Evolutionary conservation across 2,113 vertebrate species (phyloP).

Genomic region (Procavia capensis): DNA sequence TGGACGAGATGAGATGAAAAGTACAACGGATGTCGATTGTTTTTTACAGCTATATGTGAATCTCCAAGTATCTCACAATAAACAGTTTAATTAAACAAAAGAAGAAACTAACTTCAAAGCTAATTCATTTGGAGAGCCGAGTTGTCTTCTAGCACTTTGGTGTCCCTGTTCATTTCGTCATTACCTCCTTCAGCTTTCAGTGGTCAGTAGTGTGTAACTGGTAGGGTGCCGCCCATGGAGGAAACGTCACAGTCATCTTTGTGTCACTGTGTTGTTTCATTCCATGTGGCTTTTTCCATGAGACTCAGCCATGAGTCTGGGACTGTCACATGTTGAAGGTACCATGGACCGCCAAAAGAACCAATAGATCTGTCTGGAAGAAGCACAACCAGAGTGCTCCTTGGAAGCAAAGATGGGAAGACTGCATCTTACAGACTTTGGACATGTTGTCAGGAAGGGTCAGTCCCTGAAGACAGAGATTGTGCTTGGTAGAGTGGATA

Average conservation of each 20-base stretch:
- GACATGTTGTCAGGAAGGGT: no score
- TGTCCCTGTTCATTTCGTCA: not conserved
- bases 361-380: no score
- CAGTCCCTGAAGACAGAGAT: no score
- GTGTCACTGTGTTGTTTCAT: not conserved
- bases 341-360: no score
- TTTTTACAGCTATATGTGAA: not conserved
- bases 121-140: not conserved
- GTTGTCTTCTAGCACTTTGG: not conserved
- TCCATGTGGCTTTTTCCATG: not conserved
- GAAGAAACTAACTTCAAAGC: not conserved
- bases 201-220: not conserved
- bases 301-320: not conserved
- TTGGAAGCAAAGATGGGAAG: no score
- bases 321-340: no score
- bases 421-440: no score
- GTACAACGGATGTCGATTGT: not conserved
- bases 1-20: not conserved
- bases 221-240: not conserved
- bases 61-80: not conserved
- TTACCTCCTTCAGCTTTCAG: not conserved
- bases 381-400: no score
- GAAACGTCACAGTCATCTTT: not conserved
- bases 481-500: no score
- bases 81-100: not conserved